These are phyloP conservation scores for Squalus acanthias DNA, from an alignment of 2,797 vertebrate genomes.

Conservation along the genomic window DNA sequence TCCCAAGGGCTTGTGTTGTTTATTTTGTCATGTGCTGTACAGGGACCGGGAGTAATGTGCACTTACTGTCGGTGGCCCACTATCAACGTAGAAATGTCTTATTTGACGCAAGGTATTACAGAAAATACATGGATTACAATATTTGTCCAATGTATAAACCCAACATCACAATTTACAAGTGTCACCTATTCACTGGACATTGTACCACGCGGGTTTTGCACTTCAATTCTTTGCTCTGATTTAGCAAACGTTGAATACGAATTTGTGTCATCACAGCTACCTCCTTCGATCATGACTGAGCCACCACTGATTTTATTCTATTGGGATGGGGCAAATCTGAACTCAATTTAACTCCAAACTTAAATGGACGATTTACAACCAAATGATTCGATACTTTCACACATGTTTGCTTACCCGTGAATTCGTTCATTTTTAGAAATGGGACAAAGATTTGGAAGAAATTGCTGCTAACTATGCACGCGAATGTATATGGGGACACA, in stretches of 20 bases:
- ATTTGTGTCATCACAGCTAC: not conserved
- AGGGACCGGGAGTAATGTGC: not conserved
- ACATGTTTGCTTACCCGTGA: not conserved
- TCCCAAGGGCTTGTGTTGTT: not conserved
- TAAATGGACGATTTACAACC: not conserved
- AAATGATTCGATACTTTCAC: not conserved
- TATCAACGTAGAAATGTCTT: not conserved
- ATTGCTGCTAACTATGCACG: conserved; percentile 58
- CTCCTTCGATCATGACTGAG: not conserved
- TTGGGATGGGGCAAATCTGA: not conserved
- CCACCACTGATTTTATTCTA: not conserved
- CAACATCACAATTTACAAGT: not conserved
- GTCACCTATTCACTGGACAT: not conserved
- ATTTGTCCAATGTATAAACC: not conserved
- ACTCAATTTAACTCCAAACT: not conserved
- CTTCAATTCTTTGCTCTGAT: not conserved
- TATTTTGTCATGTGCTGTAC: not conserved
- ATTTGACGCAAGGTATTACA: not conserved
- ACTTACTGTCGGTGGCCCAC: not conserved
- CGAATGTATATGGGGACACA: conserved; percentile 66
- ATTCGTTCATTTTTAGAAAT: conserved; percentile 50
- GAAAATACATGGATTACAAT: not conserved
- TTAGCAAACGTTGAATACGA: not conserved
- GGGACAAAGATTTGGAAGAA: conserved; percentile 57
- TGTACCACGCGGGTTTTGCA: not conserved